A percentile compares a stretch with the other conserved stretches of the same genome.
Conservation (phyloP, 2,888 invertebrate species). For the Rhogogaster chlorosoma region DNA sequence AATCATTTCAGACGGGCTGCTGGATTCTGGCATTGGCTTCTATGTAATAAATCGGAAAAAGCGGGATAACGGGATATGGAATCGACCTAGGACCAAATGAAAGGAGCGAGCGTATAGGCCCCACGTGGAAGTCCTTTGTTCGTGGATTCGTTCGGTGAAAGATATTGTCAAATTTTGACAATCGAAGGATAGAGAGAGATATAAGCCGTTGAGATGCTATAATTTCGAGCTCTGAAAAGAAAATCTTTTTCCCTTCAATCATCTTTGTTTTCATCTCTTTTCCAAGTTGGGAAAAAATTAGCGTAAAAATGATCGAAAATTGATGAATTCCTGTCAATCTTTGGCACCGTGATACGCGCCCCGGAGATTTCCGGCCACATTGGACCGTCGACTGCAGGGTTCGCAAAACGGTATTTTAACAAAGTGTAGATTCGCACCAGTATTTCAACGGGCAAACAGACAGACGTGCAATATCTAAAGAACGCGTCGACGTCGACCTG, state of each 20-base stretch:
- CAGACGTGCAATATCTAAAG: slow-evolving; percentile 45
- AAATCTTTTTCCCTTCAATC: not conserved
- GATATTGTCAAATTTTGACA: slow-evolving; percentile 28
- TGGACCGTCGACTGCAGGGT: not conserved
- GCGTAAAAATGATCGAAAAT: not conserved
- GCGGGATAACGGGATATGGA: slow-evolving; percentile 31
- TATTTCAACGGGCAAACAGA: not conserved
- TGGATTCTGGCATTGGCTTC: slow-evolving; percentile 42
- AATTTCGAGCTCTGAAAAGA: not conserved
- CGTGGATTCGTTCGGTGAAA: not conserved
- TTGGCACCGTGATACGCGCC: not conserved
- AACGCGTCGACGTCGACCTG: slow-evolving; percentile 42
- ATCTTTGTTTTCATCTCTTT: not conserved
- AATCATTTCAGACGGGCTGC: slow-evolving; percentile 26
- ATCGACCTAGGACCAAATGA: slow-evolving; percentile 20
- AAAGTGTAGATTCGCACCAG: slow-evolving; percentile 15
- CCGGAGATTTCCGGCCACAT: not conserved
- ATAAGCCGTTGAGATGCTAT: not conserved
- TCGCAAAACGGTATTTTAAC: slow-evolving; percentile 4
- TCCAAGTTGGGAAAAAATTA: not conserved
- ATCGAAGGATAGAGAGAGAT: not conserved
- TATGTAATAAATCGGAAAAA: slow-evolving; percentile 6
- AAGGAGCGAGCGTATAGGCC: not conserved
- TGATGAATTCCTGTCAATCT: not conserved
- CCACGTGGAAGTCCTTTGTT: not conserved